Conservation (phyloP, 2,797 vertebrate species). For the Hydrolagus colliei region DNA sequence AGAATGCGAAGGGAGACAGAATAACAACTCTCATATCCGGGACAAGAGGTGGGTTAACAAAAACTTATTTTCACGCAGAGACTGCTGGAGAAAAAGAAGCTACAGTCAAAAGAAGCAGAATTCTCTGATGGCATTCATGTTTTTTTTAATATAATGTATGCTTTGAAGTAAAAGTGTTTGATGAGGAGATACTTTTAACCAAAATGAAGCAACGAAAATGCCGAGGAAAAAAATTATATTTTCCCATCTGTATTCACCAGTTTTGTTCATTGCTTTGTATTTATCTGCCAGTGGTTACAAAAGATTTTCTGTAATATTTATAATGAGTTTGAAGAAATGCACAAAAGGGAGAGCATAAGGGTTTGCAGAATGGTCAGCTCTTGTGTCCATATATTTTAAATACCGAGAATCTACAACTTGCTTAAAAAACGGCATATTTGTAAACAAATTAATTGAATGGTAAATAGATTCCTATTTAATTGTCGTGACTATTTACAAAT, state of each 20-base stretch:
- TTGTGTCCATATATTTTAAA: too few relatives aligned
- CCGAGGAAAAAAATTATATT: background rate
- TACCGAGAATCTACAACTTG: background rate
- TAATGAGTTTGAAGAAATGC: background rate
- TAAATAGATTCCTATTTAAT: background rate
- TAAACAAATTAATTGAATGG: background rate
- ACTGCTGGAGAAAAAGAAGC: background rate
- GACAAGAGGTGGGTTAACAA: background rate
- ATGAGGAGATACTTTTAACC: background rate
- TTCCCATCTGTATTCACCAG: background rate
- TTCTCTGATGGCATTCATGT: background rate
- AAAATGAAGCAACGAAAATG: background rate
- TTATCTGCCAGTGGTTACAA: background rate
- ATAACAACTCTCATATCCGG: background rate
- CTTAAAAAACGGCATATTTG: background rate
- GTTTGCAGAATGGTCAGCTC: background rate
- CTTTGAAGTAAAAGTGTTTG: background rate
- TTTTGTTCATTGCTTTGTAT: background rate
- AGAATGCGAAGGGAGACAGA: background rate
- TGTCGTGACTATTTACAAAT: background rate
- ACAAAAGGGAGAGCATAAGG: background rate
- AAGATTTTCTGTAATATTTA: background rate
- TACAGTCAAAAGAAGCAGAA: background rate
- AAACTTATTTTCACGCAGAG: slow-evolving; percentile 7
- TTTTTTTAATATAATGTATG: slow-evolving; percentile 2